These are phyloP conservation scores for Enteromius afrohamiltoni DNA, from an alignment of 2,797 vertebrate genomes.

Conservation along the genomic window DNA sequence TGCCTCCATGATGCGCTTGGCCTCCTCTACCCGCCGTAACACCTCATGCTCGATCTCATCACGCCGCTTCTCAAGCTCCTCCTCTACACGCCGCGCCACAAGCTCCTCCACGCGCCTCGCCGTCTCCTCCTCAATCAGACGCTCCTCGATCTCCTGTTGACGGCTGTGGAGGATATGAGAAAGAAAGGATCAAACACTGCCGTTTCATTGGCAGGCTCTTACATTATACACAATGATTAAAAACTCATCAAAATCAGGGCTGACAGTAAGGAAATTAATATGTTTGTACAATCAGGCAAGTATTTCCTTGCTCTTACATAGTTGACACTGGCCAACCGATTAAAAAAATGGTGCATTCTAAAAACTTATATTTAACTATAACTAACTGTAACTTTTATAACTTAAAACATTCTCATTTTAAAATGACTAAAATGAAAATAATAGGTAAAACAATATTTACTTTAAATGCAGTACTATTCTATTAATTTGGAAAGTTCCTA, in stretches of 20 bases:
- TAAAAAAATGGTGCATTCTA: neutral
- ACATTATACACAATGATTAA: neutral
- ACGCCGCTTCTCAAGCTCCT: conserved; percentile 96
- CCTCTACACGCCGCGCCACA: conserved; percentile 96
- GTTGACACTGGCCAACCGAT: neutral
- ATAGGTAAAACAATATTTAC: neutral
- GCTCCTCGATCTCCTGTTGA: conserved; percentile 99
- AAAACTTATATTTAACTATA: too few species aligned
- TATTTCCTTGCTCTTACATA: neutral
- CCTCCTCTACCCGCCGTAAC: conserved; percentile 96
- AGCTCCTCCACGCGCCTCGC: conserved; percentile 97
- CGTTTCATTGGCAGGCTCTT: neutral
- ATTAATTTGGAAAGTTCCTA: neutral
- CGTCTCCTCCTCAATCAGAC: conserved; percentile 98
- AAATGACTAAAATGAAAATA: neutral
- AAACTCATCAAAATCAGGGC: neutral
- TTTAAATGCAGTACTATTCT: neutral
- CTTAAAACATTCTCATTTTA: neutral
- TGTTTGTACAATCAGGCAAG: neutral
- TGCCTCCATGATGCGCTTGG: conserved; percentile 99
- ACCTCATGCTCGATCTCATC: conserved; percentile 98
- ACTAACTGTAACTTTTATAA: neutral
- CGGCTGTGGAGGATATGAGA: conserved; percentile 74
- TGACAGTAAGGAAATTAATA: neutral
- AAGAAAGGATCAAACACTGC: neutral